These are phyloP conservation scores for Mormoops blainvillei DNA, from an alignment of 2,113 vertebrate genomes.

Conservation along the genomic window DNA sequence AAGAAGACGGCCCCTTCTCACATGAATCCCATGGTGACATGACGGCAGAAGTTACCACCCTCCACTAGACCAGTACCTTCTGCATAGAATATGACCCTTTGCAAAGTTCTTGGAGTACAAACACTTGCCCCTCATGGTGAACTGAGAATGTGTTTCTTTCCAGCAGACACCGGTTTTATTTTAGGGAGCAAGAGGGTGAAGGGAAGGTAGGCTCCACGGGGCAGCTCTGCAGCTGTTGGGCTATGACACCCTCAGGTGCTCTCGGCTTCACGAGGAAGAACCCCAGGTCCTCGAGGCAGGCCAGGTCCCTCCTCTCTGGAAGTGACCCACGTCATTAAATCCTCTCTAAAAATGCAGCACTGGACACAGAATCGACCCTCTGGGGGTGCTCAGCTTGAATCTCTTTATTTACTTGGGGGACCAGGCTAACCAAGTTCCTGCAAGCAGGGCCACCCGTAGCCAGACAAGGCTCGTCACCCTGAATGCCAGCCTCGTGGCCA, in stretches of 20 bases:
- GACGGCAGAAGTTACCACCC: neutral
- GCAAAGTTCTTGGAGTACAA: neutral
- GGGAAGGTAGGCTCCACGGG: neutral
- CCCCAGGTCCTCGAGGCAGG: neutral
- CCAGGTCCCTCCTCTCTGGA: neutral
- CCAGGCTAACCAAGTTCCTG: neutral
- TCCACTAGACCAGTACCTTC: neutral
- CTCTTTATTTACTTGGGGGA: neutral
- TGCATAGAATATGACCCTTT: neutral
- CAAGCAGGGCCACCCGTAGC: neutral
- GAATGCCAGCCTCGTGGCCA: neutral
- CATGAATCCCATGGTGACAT: neutral
- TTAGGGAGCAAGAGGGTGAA: neutral
- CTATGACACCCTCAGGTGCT: neutral
- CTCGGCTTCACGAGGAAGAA: neutral
- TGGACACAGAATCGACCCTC: neutral
- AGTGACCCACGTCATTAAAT: neutral
- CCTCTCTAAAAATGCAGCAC: neutral
- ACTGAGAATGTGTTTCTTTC: neutral
- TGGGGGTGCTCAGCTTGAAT: neutral
- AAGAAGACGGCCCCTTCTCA: neutral
- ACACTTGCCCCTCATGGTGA: neutral
- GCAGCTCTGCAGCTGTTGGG: neutral
- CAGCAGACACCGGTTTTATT: neutral
- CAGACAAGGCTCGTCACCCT: neutral